A percentile compares a stretch with the other conserved stretches of the same genome.
These are phyloP conservation scores for Tapirus indicus DNA, from an alignment of 2,797 vertebrate species.

Conservation along the genomic window DNA sequence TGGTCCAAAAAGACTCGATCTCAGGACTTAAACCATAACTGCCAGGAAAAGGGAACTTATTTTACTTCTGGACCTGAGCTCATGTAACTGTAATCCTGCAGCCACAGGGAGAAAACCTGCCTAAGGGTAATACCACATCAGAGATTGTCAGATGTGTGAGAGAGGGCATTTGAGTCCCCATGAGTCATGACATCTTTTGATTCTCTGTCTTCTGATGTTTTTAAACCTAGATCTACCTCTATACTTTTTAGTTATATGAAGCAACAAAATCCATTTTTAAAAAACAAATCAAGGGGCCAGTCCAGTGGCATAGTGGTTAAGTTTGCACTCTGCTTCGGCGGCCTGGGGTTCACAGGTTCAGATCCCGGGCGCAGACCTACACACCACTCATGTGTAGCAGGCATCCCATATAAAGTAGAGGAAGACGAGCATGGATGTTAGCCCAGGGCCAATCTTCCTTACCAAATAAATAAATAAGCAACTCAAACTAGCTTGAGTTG, in stretches of 20 bases:
- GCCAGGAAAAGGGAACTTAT: neutral
- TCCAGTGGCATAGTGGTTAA: too few species aligned
- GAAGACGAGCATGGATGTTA: too few species aligned
- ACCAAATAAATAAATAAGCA: too few species aligned
- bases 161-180: fast-evolving
- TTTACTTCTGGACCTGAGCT: neutral
- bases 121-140: neutral
- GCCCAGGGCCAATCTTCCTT: too few species aligned
- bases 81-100: neutral
- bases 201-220: neutral
- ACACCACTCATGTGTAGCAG: too few species aligned
- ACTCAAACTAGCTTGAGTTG: neutral
- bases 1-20: neutral
- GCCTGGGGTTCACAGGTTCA: too few species aligned
- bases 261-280: neutral
- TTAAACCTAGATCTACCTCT: neutral
- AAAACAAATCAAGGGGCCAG: neutral
- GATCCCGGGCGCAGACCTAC: too few species aligned
- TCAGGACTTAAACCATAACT: neutral
- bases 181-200: neutral
- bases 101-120: neutral
- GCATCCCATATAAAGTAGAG: too few species aligned
- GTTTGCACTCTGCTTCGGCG: too few species aligned
- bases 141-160: neutral
- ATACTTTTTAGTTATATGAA: neutral